Evolutionary conservation across 2,113 vertebrate genomes (phyloP), one percentile per base, ranked within the genome.

Genomic region (Corapipo altera): DNA sequence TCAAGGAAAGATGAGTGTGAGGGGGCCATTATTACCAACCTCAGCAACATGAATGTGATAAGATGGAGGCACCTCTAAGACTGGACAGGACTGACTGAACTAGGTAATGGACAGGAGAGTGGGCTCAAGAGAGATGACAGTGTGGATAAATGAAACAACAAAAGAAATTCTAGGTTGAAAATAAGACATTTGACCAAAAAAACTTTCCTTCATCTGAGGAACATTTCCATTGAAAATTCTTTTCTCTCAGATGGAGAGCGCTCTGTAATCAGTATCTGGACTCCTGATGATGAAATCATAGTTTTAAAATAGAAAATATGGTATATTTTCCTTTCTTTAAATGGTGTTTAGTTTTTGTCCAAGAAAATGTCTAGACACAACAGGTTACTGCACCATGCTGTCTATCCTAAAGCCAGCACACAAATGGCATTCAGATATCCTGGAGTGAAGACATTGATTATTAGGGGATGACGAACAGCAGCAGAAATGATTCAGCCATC

Each of bases 1-100:
- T 5, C n/a, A 46, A 32, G 10, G 35, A 65, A 71, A 81, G 19
- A 7, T 0, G 0, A 5, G 23, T 78, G 12, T 75, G n/a, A 62
- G 11, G 9, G 7, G 58, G 6, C 3, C 37, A 9, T 61, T 81
- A 13, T 8, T 49, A 19, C 1, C 37, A 59, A 18, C 9, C 33
- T 62, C 32, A 19, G 19, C 33, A 39, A 35, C 21, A 32, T 11
- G 14, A 54, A 43, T 6, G 3, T 0, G 6, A 46, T 46, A 62
- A 61, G 32, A 8, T 22, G 44, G 11, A 55, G 26, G 12, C 8
- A 85, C 6, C 10, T 73, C 12, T 44, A 49, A 58, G 8, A 17
- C 22, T 79, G 27, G 57, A 58, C 13, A 18, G 27, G 13, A 17
- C 32, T 35, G 21, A 44, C 23, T 52, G 30, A 75, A 22, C 9